Base-by-base conservation (phyloP, 2,888 invertebrate species). In the Scaptomyza flava region DNA sequence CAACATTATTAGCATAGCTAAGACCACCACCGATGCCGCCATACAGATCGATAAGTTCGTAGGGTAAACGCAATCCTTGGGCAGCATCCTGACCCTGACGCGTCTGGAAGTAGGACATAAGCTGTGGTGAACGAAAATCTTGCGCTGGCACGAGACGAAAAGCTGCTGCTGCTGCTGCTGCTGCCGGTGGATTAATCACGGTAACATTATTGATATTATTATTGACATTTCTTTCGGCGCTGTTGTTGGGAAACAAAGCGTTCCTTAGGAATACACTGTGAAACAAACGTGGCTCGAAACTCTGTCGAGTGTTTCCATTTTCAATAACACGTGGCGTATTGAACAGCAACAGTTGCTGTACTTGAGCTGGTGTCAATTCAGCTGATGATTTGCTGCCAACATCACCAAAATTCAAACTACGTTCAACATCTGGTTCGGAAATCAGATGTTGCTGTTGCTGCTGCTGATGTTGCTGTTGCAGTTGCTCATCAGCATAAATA, bases 41-140 rank as follows among this genome's bases (percentile, higher is more conserved):
- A 17, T 63, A 79, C 17, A 68, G 53, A n/a, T 66, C 72, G 11
- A 67, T 31, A 6, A 81, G 6, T 0, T 50, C 63, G 11, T 78
- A 79, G 11, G 79, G 54, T 11, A 65, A 9, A 0, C 27, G 12
- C 7, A 62, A 20, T 1, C 53, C 42, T 9, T 41, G 41, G 17
- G 3, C n/a, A 2, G 8, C 11, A 14, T n/a, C 47, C 23, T 42
- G 42, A 1, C 58, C 68, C 50, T 72, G 79, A n/a, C 68, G 81
- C 7, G 38, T 65, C n/a, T 68, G 60, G 31, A 54, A 74, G 31
- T 56, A 68, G 9, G 68, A 66, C 41, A 48, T 6, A 5, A 36
- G 4, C 46, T 63, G 48, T 2, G 63, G 67, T 0, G 31, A 17
- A 20, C 53, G 61, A 0, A 62, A 9, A 1, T 12, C 14, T 9